Percentiles rank a stretch among this genome's conserved stretches.
phyloP scores from a whole-genome alignment of 1,140 invertebrate species.

The Monomorium pharaonis region DNA sequence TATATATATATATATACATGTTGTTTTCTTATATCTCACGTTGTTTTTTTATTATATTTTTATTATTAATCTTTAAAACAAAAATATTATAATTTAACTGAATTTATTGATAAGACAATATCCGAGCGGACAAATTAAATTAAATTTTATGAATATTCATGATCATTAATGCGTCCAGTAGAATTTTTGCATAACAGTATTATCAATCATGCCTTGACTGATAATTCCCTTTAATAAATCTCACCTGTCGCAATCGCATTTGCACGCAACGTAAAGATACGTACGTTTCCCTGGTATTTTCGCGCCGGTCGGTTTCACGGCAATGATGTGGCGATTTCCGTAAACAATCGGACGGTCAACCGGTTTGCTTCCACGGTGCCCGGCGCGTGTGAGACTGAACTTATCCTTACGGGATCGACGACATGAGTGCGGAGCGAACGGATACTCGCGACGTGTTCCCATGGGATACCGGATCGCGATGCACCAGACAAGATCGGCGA shows the following conservation, averaged over 20 bases:
- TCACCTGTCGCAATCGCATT: conserved; percentile 43
- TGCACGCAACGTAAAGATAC: conserved; percentile 8
- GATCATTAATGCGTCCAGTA: not conserved
- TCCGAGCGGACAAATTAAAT: not conserved
- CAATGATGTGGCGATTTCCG: conserved; percentile 36
- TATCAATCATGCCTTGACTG: not conserved
- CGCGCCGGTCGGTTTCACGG: conserved; percentile 27
- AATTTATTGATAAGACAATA: not conserved
- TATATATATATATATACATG: no score
- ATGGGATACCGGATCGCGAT: conserved; percentile 13
- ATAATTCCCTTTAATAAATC: not conserved
- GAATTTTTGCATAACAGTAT: not conserved
- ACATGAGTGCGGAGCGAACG: not conserved
- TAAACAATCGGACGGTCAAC: conserved; percentile 24
- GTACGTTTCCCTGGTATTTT: conserved; percentile 32
- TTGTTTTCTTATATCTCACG: no score
- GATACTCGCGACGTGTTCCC: conserved; percentile 33
- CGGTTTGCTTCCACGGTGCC: not conserved
- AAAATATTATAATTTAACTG: no score
- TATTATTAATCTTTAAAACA: no score
- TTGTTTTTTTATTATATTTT: not conserved
- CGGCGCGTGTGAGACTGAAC: not conserved
- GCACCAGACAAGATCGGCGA: conserved; percentile 24
- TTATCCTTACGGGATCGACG: conserved; percentile 33
- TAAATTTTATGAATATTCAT: not conserved